phyloP scores from a whole-genome alignment of 1,140 invertebrate species.

The Leptestheria dahalacensis region DNA sequence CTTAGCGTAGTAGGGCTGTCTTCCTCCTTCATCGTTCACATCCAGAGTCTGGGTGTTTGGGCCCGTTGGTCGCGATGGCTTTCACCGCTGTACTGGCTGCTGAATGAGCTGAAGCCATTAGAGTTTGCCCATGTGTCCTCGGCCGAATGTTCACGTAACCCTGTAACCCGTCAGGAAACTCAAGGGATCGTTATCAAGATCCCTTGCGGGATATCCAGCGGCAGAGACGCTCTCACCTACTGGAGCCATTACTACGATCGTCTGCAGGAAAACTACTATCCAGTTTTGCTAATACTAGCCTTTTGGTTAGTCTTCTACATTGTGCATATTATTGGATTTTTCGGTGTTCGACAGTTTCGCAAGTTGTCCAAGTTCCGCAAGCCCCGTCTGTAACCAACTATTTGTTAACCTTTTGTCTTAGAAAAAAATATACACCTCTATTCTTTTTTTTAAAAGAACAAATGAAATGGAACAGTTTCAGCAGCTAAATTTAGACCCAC shows the following conservation, averaged over 20 bases:
- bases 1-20: conserved; percentile 44
- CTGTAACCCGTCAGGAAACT: conserved; percentile 7
- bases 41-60: conserved; percentile 48
- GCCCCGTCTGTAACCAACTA: not conserved
- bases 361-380: not conserved
- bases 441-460: not conserved
- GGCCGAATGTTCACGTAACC: conserved; percentile 16
- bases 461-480: too few relatives aligned
- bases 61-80: conserved; percentile 46
- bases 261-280: conserved; percentile 14
- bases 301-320: conserved; percentile 17
- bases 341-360: not conserved
- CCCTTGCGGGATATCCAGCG: conserved; percentile 23
- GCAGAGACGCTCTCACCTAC: conserved; percentile 20
- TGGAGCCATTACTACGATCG: conserved; percentile 12
- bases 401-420: too few relatives aligned
- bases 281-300: conserved; percentile 17
- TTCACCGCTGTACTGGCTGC: conserved; percentile 57
- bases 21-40: conserved; percentile 54
- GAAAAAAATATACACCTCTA: too few relatives aligned
- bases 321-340: conserved; percentile 8
- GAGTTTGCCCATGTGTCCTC: conserved; percentile 20
- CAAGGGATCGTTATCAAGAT: conserved; percentile 21
- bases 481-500: too few relatives aligned
- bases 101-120: conserved; percentile 38